Evolutionary conservation across 2,113 vertebrate species (phyloP), one percentile per base, ranked within the genome.

Genomic region (Halcyon senegalensis): DNA sequence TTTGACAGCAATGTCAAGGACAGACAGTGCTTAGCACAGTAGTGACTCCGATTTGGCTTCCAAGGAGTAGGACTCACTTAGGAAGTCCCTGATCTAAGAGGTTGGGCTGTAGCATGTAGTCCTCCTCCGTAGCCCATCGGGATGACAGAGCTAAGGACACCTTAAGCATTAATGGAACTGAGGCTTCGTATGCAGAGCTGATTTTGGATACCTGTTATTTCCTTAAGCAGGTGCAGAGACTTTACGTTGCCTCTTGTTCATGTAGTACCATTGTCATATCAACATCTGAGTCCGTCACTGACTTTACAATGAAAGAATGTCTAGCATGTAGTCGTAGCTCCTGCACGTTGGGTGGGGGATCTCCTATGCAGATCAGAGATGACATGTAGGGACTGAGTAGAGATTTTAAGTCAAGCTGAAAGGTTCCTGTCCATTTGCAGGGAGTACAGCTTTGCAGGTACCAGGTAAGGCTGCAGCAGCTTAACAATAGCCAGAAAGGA

Each of bases 341-440:
- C 62, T 90, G 58, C 12, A 0, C 11, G 35, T 5, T 60, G 72
- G 86, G 67, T 14, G 5, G 6, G 4, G 78, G 14, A 37, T 85
- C 66, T 62, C 2, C 1, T 7, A 0, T 41, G 75, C 43, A 51
- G 35, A 15, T 77, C 46, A 72, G 62, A 90, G 70, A 3, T 72
- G 41, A 48, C 2, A 2, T 43, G 81, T 60, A 59, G 64, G 69
- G 55, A 3, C 30, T 0, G 3, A 62, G 90, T 27, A 75, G 70
- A 14, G 46, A 7, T 25, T 87, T 51, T 25, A 33, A 75, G n/a
- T 70, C 25, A n/a, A 63, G 48, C 43, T 62, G 74, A 35, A 84
- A 69, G 50, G 55, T 53, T 39, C 3, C 0, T 50, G n/a, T 13
- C 58, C 15, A 1, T 68, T 21, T 0, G 0, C 50, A 75, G n/a